These are phyloP conservation scores for Hiodon alosoides DNA, from an alignment of 2,113 vertebrate species.

Conservation along the genomic window DNA sequence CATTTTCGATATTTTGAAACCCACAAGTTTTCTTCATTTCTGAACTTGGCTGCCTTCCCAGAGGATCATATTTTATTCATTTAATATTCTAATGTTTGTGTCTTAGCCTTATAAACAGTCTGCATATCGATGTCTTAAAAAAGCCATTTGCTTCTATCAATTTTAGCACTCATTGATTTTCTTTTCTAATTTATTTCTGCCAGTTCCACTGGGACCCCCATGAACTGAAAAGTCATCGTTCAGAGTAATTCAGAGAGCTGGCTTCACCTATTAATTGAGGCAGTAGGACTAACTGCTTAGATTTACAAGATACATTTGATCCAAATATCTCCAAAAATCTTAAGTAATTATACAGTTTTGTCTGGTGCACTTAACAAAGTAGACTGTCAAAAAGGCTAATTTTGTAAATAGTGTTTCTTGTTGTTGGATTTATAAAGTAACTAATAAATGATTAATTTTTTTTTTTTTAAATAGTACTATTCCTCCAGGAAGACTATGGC, in stretches of 20 bases:
- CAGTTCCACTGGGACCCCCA: constrained; percentile 2
- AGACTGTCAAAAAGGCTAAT: no score
- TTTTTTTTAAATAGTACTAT: no score
- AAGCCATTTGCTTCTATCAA: not conserved
- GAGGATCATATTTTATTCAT: constrained; percentile 30
- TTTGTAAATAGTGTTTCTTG: no score
- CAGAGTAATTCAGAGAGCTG: not conserved
- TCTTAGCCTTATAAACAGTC: constrained; percentile 16
- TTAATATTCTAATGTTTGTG: constrained; percentile 28
- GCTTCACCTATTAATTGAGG: constrained; percentile 3
- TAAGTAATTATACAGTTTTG: no score
- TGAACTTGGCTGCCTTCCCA: constrained; percentile 12
- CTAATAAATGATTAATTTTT: no score
- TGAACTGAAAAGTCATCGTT: constrained; percentile 3
- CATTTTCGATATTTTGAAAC: not conserved
- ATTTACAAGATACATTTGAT: no score
- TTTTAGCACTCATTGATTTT: constrained; percentile 17
- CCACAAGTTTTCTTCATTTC: not conserved
- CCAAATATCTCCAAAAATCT: no score
- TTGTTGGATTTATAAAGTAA: no score
- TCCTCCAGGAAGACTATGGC: no score
- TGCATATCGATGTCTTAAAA: constrained; percentile 5
- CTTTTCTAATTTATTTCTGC: constrained; percentile 4
- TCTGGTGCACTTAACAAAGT: no score
- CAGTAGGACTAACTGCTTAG: not conserved